phyloP scores from a whole-genome alignment of 2,797 vertebrate genomes.

The Crocodylus rhombifer region DNA sequence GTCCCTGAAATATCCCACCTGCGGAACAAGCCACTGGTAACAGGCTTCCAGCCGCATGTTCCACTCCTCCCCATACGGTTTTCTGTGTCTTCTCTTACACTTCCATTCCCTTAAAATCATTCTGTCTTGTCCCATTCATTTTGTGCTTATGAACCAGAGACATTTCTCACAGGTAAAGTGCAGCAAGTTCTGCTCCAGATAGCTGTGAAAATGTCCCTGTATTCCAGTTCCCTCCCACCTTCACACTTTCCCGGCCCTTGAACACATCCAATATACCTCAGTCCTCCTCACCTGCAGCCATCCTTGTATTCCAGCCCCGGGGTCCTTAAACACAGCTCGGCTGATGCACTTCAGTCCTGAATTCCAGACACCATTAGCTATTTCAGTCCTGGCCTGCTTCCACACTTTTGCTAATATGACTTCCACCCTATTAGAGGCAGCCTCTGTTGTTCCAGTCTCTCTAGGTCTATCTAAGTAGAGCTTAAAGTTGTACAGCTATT shows the following conservation, averaged over 20 bases:
- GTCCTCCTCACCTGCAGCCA: not conserved
- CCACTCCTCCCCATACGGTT: rapidly evolving
- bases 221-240: not conserved
- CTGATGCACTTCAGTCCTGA: not conserved
- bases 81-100: not conserved
- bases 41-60: not conserved
- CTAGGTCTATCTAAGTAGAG: not conserved
- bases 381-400: too few relatives aligned
- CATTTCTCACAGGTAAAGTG: not conserved
- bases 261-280: not conserved
- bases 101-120: not conserved
- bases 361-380: not conserved
- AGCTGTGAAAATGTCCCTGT: rapidly evolving
- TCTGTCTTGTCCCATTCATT: not conserved
- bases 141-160: not conserved
- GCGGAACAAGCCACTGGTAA: not conserved
- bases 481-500: not conserved
- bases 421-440: not conserved
- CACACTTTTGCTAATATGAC: not conserved
- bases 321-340: not conserved
- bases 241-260: not conserved
- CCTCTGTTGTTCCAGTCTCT: not conserved
- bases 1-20: not conserved
- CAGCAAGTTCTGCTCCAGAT: not conserved
- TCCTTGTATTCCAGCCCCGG: not conserved